Percentiles rank a stretch among this genome's conserved stretches.
These are phyloP conservation scores for Eidolon helvum DNA, from an alignment of 2,113 vertebrate genomes.

Conservation along the genomic window DNA sequence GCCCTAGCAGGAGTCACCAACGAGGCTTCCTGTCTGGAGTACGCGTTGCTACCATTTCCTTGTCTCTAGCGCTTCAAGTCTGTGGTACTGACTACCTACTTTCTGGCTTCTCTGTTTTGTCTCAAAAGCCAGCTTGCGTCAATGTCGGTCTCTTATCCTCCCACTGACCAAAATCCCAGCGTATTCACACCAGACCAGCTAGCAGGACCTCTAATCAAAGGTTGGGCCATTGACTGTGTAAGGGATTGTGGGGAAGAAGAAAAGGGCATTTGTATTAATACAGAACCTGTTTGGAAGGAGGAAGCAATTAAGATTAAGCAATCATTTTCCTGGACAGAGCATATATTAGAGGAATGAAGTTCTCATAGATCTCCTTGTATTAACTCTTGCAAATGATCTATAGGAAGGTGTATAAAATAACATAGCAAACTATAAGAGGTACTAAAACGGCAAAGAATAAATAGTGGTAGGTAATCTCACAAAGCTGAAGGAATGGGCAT, in stretches of 20 bases:
- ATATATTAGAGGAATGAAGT: too few relatives aligned
- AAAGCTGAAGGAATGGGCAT: neutral
- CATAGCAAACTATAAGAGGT: neutral
- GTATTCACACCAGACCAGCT: neutral
- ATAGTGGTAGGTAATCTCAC: neutral
- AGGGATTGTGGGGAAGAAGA: neutral
- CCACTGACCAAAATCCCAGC: neutral
- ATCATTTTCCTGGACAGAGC: neutral
- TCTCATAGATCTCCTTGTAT: neutral
- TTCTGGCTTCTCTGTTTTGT: slow-evolving; percentile 1
- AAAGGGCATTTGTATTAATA: neutral
- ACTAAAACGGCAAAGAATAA: neutral
- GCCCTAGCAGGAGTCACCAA: neutral
- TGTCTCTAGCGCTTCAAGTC: neutral
- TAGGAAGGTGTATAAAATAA: neutral
- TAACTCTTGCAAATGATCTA: neutral
- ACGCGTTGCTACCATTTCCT: neutral
- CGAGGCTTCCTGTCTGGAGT: neutral
- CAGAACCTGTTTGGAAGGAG: neutral
- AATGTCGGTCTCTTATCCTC: neutral
- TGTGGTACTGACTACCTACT: neutral
- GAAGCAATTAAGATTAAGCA: neutral
- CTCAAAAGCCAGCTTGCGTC: neutral
- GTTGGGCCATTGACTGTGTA: neutral
- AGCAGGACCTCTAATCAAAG: neutral